phyloP scores from a whole-genome alignment of 2,113 vertebrate species.

The Chrysemys picta region DNA sequence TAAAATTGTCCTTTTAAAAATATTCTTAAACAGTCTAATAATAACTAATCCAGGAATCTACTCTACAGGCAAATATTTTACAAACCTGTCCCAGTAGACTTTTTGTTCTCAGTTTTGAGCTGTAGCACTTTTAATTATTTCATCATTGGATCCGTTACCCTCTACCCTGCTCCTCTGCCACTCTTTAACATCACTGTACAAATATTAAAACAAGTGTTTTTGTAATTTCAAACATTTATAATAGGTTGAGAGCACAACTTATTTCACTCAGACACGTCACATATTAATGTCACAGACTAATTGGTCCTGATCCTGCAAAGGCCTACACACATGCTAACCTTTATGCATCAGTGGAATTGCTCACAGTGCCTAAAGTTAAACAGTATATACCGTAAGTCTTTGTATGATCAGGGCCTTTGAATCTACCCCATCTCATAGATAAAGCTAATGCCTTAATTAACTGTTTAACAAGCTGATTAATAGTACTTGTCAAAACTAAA shows the following conservation, averaged over 20 bases:
- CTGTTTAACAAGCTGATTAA: background rate
- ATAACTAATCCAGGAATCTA: background rate
- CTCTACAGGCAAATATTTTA: background rate
- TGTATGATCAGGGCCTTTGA: background rate
- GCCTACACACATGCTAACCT: background rate
- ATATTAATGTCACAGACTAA: too few species aligned
- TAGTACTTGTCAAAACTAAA: background rate
- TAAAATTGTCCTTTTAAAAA: background rate
- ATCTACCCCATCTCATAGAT: background rate
- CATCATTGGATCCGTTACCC: background rate
- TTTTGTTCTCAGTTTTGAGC: background rate
- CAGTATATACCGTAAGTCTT: background rate
- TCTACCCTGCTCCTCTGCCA: background rate
- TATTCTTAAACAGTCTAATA: background rate
- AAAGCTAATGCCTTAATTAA: background rate
- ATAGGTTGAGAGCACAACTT: background rate
- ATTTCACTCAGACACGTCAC: background rate
- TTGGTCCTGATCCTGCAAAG: fast-evolving
- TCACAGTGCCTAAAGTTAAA: background rate
- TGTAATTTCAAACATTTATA: background rate
- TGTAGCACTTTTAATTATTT: background rate
- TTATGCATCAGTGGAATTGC: background rate
- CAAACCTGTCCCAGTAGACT: background rate
- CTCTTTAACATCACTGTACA: background rate
- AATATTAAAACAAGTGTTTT: background rate